Evolutionary conservation across 2,113 vertebrate genomes (phyloP), one percentile per base, ranked within the genome.

Genomic region (Corythaeola cristata): DNA sequence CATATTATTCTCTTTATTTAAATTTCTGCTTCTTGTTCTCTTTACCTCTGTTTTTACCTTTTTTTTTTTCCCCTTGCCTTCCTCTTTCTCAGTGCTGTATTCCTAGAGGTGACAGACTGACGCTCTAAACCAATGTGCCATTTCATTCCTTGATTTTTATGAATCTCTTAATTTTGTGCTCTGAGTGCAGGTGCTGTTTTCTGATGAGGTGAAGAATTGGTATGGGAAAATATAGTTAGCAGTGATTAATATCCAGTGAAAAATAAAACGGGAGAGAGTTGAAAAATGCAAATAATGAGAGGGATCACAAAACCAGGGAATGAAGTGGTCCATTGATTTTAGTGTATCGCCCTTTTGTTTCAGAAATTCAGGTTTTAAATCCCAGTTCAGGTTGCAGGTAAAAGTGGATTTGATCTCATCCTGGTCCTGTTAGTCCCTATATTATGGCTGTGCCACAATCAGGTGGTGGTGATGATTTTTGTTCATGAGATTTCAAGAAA

Each of bases 181-280:
- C 64, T 69, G 60, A 92, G 81, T 95, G 77, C 86, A 95, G 89
- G 86, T 95, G 80, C 90, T 96, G 90, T 91, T 95, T 96, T 88
- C 80, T 92, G 96, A 92, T 85, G 95, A 92, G 84, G 89, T 95
- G 89, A 91, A 60, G 94, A 95, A 95, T 82, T 68, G 77, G 62
- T 81, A 37, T 2, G 44, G 62, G 73, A 78, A 92, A 95, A 89
- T 86, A 87, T 8, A 85, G 85, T 94, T 96, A 94, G 81, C 71
- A 85, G 86, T 95, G 97, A 95, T 97, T 97, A 97, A 97, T 96
- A 97, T 67, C 92, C 89, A 96, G 96, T 96, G 89, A 92, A 97
- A 97, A 95, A 87, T 95, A 91, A 92, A 94, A 92, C 1, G 58
- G 49, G 64, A 55, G 75, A 41, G 68, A 82, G 66, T 59, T 68